These are phyloP conservation scores for Leptinotarsa rubiginosa DNA, from an alignment of 2,888 invertebrate species.

Conservation along the genomic window DNA sequence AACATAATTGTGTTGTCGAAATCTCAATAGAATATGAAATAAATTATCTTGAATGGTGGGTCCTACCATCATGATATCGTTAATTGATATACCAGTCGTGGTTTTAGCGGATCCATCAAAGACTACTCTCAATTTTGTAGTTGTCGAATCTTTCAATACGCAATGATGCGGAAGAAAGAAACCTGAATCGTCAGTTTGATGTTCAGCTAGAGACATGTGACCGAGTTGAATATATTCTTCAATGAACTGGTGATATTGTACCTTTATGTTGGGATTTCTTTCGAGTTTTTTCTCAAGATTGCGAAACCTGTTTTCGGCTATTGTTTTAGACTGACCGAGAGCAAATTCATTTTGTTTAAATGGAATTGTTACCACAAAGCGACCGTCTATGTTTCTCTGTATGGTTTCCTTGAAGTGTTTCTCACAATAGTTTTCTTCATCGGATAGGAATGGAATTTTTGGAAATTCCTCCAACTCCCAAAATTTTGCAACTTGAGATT, in stretches of 20 bases:
- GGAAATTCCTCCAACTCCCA: slow-evolving; percentile 35
- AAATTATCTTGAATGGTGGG: slow-evolving; percentile 41
- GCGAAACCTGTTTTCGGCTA: slow-evolving; percentile 31
- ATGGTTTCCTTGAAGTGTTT: slow-evolving; percentile 21
- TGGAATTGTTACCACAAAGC: slow-evolving; percentile 36
- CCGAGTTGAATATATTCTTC: slow-evolving; percentile 37
- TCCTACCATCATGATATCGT: slow-evolving; percentile 37
- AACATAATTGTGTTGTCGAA: slow-evolving; percentile 28
- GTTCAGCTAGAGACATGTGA: slow-evolving; percentile 32
- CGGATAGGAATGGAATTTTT: slow-evolving; percentile 13
- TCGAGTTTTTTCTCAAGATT: slow-evolving; percentile 31
- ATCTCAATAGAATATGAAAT: slow-evolving; percentile 35
- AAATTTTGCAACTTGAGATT: slow-evolving; percentile 42
- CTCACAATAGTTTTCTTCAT: slow-evolving; percentile 29
- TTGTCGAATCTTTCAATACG: slow-evolving; percentile 35
- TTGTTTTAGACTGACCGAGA: slow-evolving; percentile 29
- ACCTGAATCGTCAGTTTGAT: neutral
- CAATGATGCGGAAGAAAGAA: slow-evolving; percentile 45
- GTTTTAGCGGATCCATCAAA: slow-evolving; percentile 44
- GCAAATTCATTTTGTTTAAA: slow-evolving; percentile 21
- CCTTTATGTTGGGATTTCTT: slow-evolving; percentile 18
- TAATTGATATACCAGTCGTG: slow-evolving; percentile 37
- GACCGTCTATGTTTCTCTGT: slow-evolving; percentile 23
- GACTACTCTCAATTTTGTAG: slow-evolving; percentile 41
- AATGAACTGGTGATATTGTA: slow-evolving; percentile 37